Conservation (phyloP, 2,113 vertebrate genomes). For the Lichenostomus cassidix region DNA sequence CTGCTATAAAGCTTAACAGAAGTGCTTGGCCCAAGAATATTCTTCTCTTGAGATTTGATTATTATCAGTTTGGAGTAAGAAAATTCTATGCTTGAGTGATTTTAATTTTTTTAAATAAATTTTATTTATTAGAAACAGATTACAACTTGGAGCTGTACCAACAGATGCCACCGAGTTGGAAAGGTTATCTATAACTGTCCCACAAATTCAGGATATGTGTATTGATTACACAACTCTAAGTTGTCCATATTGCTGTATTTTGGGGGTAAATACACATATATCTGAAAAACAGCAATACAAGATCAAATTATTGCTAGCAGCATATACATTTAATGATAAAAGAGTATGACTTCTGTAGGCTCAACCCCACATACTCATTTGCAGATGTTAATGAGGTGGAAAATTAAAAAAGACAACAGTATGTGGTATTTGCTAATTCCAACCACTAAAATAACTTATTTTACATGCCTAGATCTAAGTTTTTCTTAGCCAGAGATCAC, state of each 20-base stretch:
- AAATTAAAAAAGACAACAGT: conserved; percentile 72
- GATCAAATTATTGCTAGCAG: not conserved
- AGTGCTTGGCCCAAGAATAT: not conserved
- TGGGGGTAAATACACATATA: not conserved
- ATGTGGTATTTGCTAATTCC: conserved; percentile 30
- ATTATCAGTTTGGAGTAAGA: not conserved
- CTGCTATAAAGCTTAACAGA: not conserved
- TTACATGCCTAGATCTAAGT: not conserved
- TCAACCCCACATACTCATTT: conserved; percentile 43
- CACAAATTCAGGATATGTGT: not conserved
- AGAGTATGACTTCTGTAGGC: not conserved
- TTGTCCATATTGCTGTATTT: not conserved
- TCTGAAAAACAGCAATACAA: not conserved
- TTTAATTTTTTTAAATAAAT: not conserved
- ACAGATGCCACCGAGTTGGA: not conserved
- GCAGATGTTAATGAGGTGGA: conserved; percentile 65
- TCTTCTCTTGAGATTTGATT: not conserved
- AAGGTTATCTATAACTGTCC: not conserved
- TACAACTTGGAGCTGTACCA: not conserved
- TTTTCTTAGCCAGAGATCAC: conserved; percentile 6
- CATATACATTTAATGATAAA: conserved; percentile 45
- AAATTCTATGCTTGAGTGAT: not conserved
- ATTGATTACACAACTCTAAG: not conserved
- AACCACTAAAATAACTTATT: not conserved
- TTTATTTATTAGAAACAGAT: not conserved